phyloP scores from a whole-genome alignment of 2,888 invertebrate species.

The Ophion ventricosus region DNA sequence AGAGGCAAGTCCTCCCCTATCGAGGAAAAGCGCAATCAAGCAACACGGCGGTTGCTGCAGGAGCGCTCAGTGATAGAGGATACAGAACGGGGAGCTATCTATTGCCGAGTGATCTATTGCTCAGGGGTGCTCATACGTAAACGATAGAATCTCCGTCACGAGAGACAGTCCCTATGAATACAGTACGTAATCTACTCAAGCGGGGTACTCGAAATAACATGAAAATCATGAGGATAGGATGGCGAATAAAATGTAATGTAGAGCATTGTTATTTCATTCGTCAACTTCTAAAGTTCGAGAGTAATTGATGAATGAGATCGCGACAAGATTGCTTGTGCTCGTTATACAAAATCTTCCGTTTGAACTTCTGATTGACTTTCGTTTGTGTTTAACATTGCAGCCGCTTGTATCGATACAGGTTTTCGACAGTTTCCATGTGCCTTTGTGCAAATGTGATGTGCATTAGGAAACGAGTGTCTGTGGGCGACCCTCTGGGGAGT shows the following conservation, averaged over 20 bases:
- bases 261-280: background rate
- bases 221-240: background rate
- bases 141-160: conserved; percentile 31
- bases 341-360: too few relatives aligned
- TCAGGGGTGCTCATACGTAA: conserved; percentile 68
- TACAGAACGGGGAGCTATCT: conserved; percentile 71
- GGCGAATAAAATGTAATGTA: background rate
- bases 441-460: too few relatives aligned
- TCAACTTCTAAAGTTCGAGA: background rate
- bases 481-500: too few relatives aligned
- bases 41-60: conserved; percentile 66
- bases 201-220: background rate
- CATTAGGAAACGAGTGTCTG: too few relatives aligned
- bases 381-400: too few relatives aligned
- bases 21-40: conserved; percentile 78
- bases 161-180: background rate
- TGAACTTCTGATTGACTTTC: too few relatives aligned
- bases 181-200: background rate
- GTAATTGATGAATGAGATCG: too few relatives aligned
- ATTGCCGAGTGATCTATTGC: conserved; percentile 75
- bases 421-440: too few relatives aligned
- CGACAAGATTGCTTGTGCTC: too few relatives aligned
- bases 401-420: too few relatives aligned
- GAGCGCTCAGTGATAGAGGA: conserved; percentile 23
- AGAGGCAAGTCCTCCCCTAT: conserved; percentile 62